phyloP scores from a whole-genome alignment of 2,888 invertebrate genomes.

The Rhamphomyia laevipes region DNA sequence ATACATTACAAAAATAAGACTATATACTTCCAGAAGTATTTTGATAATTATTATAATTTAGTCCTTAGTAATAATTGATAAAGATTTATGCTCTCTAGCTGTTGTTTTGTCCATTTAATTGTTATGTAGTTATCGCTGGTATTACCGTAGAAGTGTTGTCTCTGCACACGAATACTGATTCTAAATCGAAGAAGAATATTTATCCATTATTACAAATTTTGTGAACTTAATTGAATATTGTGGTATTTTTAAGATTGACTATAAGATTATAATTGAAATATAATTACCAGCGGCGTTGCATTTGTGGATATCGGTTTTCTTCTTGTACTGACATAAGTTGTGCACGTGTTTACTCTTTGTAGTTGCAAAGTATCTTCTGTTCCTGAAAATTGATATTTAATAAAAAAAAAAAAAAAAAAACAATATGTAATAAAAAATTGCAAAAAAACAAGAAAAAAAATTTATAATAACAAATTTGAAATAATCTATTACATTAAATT shows the following conservation, averaged over 20 bases:
- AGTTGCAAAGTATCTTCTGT: conserved; percentile 43
- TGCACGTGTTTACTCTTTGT: conserved; percentile 50
- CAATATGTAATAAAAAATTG: neutral
- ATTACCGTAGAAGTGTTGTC: conserved; percentile 36
- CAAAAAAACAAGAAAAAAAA: neutral
- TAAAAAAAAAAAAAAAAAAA: neutral
- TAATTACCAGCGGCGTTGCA: neutral
- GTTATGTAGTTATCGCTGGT: conserved; percentile 14
- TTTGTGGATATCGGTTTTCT: conserved; percentile 32
- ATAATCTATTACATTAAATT: no score
- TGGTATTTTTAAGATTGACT: no score
- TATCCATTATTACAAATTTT: neutral
- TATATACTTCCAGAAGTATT: no score
- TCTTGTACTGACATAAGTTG: conserved; percentile 48
- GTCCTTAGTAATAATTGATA: no score
- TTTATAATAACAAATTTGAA: no score
- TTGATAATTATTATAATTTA: no score
- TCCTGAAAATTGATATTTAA: conserved; percentile 21
- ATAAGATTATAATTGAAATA: neutral
- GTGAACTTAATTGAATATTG: neutral
- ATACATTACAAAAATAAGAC: no score
- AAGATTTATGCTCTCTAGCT: no score
- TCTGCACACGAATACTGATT: conserved; percentile 37
- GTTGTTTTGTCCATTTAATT: neutral
- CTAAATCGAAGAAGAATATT: conserved; percentile 17